Base-by-base conservation (phyloP, 2,888 invertebrate species). In the Leptopilina drosophilae region DNA sequence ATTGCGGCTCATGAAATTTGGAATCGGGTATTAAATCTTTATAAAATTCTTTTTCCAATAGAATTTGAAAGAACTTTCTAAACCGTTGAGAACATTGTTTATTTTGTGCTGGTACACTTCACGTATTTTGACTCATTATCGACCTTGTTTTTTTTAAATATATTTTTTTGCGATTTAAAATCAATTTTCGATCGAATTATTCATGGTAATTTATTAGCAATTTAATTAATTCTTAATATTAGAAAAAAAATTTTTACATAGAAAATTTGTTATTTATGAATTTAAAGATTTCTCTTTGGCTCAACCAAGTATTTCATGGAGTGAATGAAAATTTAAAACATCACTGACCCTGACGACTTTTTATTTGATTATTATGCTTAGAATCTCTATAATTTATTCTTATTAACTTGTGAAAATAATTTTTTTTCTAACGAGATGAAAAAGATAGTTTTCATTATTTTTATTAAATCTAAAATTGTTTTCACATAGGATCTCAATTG, bases 291-390 rank as follows among this genome's bases (percentile, higher is more conserved):
- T 62, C 49, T 62, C 62, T 62, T 62, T 62, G 62, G 62, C 20
- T 20, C 20, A 20, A 62, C 20, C 62, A 62, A 62, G 20, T 20
- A 62, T 62, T 62, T 62, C 62, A 20, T 20, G 20, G 62, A 62
- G 20, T 20, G 62, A 62, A 62, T 9, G 20, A 62, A 62, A 62
- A 7, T 20, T 62, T 62, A 7, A 20, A 20, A 62, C 20, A 62
- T 62, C 62, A 62, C 62, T 62, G 62, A 15, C 62, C 62, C 15
- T 15, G 62, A 15, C 20, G 9, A 9, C 20, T 20, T 6, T 11
- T 62, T 8, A 62, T 62, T 62, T 62, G 62, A 62, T 62, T 62
- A 15, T 62, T 20, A 62, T 62, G 62, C 62, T 62, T 62, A 8
- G 9, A 15, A 62, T 62, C 20, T 62, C 3, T 62, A 20, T 42